Percentiles rank a stretch among this genome's conserved stretches.
Conservation (phyloP, 2,797 vertebrate genomes). For the Gallinago solitaria region DNA sequence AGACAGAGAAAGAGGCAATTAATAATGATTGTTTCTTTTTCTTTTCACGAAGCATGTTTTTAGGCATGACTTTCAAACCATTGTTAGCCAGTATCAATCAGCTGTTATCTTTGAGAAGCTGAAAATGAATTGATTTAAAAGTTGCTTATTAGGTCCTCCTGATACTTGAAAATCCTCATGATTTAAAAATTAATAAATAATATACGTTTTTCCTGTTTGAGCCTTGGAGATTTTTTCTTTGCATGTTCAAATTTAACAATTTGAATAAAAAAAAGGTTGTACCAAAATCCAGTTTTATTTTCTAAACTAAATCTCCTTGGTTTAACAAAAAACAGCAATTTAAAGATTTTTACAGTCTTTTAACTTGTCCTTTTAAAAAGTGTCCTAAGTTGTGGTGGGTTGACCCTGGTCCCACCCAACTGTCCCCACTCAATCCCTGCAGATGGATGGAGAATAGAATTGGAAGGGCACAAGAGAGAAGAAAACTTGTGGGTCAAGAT, state of each 20-base stretch:
- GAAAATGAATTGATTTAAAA: not conserved
- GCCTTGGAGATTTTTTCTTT: not conserved
- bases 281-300: not conserved
- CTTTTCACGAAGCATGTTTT: not conserved
- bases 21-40: not conserved
- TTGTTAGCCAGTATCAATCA: not conserved
- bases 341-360: not conserved
- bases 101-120: not conserved
- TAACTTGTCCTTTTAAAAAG: not conserved
- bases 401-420: not conserved
- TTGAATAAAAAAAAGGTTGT: not conserved
- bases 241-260: not conserved
- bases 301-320: not conserved
- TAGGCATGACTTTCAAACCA: not conserved
- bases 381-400: not conserved
- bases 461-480: not conserved
- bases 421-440: not conserved
- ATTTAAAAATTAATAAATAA: not conserved
- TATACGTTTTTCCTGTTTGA: not conserved
- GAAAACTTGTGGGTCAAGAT: not conserved
- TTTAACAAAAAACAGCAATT: not conserved
- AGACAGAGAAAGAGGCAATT: not conserved
- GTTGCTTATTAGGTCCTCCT: not conserved
- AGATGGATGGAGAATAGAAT: not conserved
- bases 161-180: not conserved